Percentiles rank a stretch among this genome's conserved stretches.
These are phyloP conservation scores for Meles meles DNA, from an alignment of 2,113 vertebrate genomes.

Conservation along the genomic window DNA sequence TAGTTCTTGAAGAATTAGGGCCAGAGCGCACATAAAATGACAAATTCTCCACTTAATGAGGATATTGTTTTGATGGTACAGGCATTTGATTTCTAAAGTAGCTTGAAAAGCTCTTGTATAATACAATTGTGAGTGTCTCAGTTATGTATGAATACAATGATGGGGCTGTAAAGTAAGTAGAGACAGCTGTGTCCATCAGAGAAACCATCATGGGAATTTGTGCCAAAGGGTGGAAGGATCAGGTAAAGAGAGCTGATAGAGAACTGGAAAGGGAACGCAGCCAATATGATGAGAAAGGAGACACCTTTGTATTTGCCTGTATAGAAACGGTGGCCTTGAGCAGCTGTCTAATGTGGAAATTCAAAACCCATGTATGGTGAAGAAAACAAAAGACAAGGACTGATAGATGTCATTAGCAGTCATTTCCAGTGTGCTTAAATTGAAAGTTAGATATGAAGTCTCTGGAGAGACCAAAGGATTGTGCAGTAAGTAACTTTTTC, in stretches of 20 bases:
- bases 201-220: conserved; percentile 5
- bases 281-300: conserved; percentile 53
- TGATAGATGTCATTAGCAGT: conserved; percentile 71
- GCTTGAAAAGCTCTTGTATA: conserved; percentile 35
- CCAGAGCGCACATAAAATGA: not conserved
- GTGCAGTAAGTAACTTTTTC: not conserved
- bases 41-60: conserved; percentile 22
- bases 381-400: conserved; percentile 65
- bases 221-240: conserved; percentile 40
- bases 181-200: conserved; percentile 51
- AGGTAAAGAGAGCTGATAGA: conserved; percentile 51
- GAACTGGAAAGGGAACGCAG: not conserved
- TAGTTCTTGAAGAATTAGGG: conserved; percentile 14
- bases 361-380: conserved; percentile 66
- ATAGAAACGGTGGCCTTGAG: conserved; percentile 52
- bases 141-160: not conserved
- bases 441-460: conserved; percentile 54
- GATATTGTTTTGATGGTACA: conserved; percentile 25
- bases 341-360: conserved; percentile 66
- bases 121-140: not conserved
- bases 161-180: conserved; percentile 48
- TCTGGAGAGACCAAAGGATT: conserved; percentile 25
- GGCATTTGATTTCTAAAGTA: conserved; percentile 39
- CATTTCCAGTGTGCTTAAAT: conserved; percentile 63
- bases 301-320: conserved; percentile 53